Conservation (phyloP, 2,888 invertebrate species). For the Erpobdella octoculata region DNA sequence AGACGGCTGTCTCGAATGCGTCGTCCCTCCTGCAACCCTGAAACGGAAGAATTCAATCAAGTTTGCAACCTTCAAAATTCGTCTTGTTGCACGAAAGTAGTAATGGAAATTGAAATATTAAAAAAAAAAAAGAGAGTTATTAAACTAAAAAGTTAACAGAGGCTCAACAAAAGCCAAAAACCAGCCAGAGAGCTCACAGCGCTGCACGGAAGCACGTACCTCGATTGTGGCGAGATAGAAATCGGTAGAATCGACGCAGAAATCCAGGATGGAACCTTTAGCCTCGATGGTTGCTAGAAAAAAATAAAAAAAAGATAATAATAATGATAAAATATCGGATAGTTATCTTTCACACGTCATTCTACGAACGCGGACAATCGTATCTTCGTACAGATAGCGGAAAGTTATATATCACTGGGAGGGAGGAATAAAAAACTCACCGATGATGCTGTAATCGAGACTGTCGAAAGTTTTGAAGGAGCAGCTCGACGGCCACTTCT, state of each 20-base stretch:
- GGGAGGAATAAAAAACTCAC: constrained; percentile 55
- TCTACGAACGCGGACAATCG: neutral
- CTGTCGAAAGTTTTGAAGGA: constrained; percentile 91
- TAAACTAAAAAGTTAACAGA: neutral
- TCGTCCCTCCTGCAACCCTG: constrained; percentile 54
- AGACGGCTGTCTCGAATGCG: constrained; percentile 78
- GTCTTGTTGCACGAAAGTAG: neutral
- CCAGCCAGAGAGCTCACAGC: neutral
- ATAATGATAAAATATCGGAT: neutral
- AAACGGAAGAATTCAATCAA: neutral
- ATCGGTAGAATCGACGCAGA: constrained; percentile 74
- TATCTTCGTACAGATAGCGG: neutral
- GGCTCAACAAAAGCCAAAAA: neutral
- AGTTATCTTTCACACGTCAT: neutral
- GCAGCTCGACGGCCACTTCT: constrained; percentile 66
- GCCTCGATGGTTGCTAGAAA: constrained; percentile 80
- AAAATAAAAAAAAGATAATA: constrained; percentile 22
- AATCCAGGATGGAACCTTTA: constrained; percentile 76
- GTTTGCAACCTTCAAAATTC: too few species aligned
- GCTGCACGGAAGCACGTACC: too few species aligned
- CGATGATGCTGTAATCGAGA: constrained; percentile 83
- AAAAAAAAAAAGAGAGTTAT: neutral
- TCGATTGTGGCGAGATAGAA: constrained; percentile 84
- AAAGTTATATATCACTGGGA: neutral
- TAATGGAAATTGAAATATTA: neutral